A percentile compares a stretch with the other conserved stretches of the same genome.
Evolutionary conservation across 2,113 vertebrate genomes (phyloP).

Genomic region (Tragelaphus buxtoni): DNA sequence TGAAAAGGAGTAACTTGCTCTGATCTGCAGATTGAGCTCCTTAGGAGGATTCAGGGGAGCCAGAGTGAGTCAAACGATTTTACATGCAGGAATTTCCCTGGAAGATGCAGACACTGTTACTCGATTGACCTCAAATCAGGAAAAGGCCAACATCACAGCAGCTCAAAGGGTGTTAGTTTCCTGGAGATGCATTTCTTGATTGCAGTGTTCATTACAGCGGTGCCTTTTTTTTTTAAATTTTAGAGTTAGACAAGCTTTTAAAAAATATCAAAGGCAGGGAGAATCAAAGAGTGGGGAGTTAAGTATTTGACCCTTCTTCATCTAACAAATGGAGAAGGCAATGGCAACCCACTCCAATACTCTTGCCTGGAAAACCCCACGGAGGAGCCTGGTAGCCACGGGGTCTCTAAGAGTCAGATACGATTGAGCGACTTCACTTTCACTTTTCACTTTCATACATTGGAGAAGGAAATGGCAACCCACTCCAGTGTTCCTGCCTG

Average conservation of each 20-base stretch:
- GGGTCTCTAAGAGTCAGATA: neutral
- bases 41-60: conserved; percentile 10
- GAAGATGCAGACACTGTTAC: neutral
- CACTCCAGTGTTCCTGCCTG: neutral
- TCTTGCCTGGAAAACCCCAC: neutral
- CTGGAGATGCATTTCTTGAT: conserved; percentile 31
- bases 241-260: conserved; percentile 3
- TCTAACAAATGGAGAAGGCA: neutral
- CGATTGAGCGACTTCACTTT: neutral
- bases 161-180: conserved; percentile 33
- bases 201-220: conserved; percentile 33
- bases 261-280: conserved; percentile 16
- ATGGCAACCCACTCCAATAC: neutral
- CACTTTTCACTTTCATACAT: neutral
- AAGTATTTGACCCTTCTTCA: neutral
- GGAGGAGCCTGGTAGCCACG: neutral
- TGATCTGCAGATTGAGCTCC: conserved; percentile 52
- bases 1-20: conserved; percentile 52
- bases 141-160: conserved; percentile 38
- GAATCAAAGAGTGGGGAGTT: neutral
- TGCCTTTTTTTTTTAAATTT: neutral
- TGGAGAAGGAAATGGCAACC: too few species aligned
- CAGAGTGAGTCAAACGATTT: conserved; percentile 39
- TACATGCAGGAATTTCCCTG: neutral
- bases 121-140: conserved; percentile 50